phyloP scores from a whole-genome alignment of 2,888 invertebrate genomes.

The Agonum fuliginosum region DNA sequence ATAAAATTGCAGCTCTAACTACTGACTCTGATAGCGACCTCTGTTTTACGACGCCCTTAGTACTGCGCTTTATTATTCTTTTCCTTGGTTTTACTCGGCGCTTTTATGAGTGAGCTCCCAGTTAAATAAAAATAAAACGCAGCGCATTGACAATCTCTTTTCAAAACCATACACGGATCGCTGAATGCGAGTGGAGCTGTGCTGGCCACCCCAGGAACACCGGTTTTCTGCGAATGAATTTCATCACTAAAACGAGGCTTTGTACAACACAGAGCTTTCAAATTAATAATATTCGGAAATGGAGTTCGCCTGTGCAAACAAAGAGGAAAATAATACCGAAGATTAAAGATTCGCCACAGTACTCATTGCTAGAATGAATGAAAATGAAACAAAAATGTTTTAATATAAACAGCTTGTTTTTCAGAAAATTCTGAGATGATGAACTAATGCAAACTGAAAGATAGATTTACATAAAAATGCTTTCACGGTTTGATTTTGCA shows the following conservation, averaged over 20 bases:
- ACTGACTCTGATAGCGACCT: constrained; percentile 66
- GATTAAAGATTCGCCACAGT: constrained; percentile 28
- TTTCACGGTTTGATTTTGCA: too few relatives aligned
- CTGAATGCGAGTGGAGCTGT: neutral
- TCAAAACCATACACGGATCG: constrained; percentile 49
- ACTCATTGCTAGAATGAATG: too few relatives aligned
- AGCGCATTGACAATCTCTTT: constrained; percentile 64
- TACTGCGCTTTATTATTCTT: constrained; percentile 68
- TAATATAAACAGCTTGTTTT: too few relatives aligned
- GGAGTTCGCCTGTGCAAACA: neutral
- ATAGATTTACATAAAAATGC: too few relatives aligned
- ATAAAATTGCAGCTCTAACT: constrained; percentile 68
- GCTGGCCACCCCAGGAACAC: neutral
- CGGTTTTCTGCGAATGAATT: neutral
- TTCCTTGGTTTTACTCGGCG: constrained; percentile 68
- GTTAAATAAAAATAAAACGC: constrained; percentile 66
- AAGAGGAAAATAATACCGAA: constrained; percentile 18
- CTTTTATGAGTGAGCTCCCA: constrained; percentile 66
- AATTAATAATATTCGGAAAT: constrained; percentile 32
- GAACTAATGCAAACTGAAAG: too few relatives aligned
- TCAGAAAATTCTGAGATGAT: too few relatives aligned
- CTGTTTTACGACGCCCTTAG: constrained; percentile 69
- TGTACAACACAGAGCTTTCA: constrained; percentile 17
- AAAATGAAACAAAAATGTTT: too few relatives aligned
- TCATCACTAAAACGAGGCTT: neutral